Evolutionary conservation across 2,797 vertebrate genomes (phyloP).

Genomic region (Characodon lateralis): DNA sequence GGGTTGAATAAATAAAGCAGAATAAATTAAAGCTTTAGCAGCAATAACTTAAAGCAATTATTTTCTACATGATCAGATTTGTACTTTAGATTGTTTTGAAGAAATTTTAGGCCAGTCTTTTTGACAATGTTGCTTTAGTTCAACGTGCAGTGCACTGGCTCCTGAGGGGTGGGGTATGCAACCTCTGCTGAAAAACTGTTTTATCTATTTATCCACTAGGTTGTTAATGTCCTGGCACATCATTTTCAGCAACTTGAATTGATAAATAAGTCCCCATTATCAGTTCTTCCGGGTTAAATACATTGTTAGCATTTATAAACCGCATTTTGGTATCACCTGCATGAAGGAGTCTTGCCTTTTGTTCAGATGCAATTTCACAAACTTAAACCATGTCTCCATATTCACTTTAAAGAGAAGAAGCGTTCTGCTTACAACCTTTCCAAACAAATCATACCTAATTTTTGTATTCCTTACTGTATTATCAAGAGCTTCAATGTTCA

Average conservation of each 20-base stretch:
- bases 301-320: background rate
- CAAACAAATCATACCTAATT: background rate
- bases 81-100: too few relatives aligned
- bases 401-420: background rate
- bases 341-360: background rate
- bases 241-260: background rate
- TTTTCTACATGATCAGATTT: too few relatives aligned
- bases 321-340: background rate
- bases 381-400: background rate
- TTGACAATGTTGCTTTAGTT: too few relatives aligned
- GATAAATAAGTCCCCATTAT: background rate
- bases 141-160: too few relatives aligned
- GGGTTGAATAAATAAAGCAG: background rate
- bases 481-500: background rate
- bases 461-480: background rate
- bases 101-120: too few relatives aligned
- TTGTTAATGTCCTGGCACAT: background rate
- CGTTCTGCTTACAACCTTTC: background rate
- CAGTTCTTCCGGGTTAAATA: background rate
- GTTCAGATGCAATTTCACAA: background rate
- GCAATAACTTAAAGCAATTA: too few relatives aligned
- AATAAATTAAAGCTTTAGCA: background rate
- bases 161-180: background rate
- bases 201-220: background rate
- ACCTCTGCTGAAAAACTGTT: background rate